phyloP scores from a whole-genome alignment of 2,113 vertebrate genomes.

The Cololabis saira region DNA sequence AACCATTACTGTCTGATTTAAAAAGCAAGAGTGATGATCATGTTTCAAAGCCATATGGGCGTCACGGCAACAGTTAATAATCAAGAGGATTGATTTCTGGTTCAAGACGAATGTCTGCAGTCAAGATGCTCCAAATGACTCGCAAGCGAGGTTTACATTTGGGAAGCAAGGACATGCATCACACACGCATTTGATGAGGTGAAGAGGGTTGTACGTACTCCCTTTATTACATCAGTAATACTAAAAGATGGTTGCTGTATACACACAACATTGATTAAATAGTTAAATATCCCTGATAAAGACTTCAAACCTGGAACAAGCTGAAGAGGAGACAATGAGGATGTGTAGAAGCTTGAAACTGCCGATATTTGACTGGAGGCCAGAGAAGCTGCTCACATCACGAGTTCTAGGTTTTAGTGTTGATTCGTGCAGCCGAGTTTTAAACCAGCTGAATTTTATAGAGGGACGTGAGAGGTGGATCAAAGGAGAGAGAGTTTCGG shows the following conservation, averaged over 20 bases:
- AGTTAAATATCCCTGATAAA: too few relatives aligned
- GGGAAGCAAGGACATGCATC: slow-evolving; percentile 4
- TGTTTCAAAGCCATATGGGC: slow-evolving; percentile 7
- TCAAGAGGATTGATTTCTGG: slow-evolving; percentile 27
- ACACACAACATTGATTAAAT: slow-evolving; percentile 10
- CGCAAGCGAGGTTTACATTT: slow-evolving; percentile 18
- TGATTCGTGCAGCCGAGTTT: too few relatives aligned
- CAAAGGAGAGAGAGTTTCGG: too few relatives aligned
- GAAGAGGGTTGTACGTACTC: slow-evolving; percentile 34
- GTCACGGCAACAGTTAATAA: too few relatives aligned
- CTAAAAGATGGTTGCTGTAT: slow-evolving; percentile 4
- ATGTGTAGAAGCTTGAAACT: too few relatives aligned
- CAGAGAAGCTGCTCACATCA: too few relatives aligned
- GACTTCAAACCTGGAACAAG: too few relatives aligned
- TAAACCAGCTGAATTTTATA: too few relatives aligned
- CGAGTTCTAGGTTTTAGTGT: too few relatives aligned
- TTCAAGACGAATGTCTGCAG: slow-evolving; percentile 35
- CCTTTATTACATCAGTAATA: slow-evolving; percentile 21
- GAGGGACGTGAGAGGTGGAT: too few relatives aligned
- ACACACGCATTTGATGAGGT: slow-evolving; percentile 38
- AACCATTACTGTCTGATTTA: slow-evolving; percentile 6
- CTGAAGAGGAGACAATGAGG: too few relatives aligned
- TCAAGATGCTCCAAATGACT: slow-evolving; percentile 13
- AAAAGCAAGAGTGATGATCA: slow-evolving; percentile 11
- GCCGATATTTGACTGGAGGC: too few relatives aligned